Conservation (phyloP, 1,140 invertebrate genomes). For the Wiebesia pumilae region DNA sequence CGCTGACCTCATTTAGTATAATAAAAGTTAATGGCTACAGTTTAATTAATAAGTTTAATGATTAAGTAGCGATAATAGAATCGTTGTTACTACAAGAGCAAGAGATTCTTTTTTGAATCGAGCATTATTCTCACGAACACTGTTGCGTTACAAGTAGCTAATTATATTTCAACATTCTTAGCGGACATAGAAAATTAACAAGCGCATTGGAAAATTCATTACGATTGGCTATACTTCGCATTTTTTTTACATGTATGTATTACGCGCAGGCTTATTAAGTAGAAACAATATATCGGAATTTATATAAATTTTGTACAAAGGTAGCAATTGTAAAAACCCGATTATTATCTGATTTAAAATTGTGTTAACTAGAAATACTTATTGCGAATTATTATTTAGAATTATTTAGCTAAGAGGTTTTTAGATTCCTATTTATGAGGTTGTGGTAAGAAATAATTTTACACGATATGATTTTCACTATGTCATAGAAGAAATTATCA, state of each 20-base stretch:
- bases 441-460: too few species aligned
- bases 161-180: slow-evolving; percentile 5
- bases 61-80: neutral
- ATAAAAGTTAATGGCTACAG: neutral
- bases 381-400: too few species aligned
- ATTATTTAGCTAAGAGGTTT: too few species aligned
- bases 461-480: too few species aligned
- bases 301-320: neutral
- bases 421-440: too few species aligned
- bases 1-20: neutral
- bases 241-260: neutral
- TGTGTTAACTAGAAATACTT: neutral
- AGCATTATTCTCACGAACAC: neutral
- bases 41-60: neutral
- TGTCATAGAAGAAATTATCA: too few species aligned
- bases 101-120: neutral
- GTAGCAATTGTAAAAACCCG: neutral
- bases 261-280: too few species aligned
- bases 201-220: neutral
- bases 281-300: too few species aligned
- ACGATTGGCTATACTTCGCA: neutral
- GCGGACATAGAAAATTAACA: neutral
- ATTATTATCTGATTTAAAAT: neutral
- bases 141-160: neutral
- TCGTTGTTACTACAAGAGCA: neutral